Evolutionary conservation across 2,113 vertebrate genomes (phyloP).

Genomic region (Sebastes schlegelii): DNA sequence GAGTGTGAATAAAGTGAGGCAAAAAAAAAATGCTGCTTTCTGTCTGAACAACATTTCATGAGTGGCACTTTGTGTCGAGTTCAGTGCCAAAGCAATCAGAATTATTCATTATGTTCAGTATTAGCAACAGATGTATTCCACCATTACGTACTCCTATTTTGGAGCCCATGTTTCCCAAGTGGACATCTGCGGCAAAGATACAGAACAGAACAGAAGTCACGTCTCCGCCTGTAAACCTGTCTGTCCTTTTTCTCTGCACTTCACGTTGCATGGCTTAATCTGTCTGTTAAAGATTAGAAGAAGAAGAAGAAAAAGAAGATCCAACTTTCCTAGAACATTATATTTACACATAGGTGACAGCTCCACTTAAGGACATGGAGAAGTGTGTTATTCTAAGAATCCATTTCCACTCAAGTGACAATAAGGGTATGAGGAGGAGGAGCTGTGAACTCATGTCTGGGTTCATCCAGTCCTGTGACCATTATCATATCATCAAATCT

Average conservation of each 20-base stretch:
- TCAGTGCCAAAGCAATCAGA: background rate
- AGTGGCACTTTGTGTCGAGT: background rate
- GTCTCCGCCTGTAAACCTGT: background rate
- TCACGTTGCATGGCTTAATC: background rate
- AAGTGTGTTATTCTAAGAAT: constrained; percentile 18
- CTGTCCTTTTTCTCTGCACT: background rate
- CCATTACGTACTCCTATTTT: background rate
- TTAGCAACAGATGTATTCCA: background rate
- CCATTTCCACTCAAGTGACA: background rate
- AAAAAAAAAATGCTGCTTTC: background rate
- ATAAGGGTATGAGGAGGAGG: background rate
- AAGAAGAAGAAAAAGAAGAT: background rate
- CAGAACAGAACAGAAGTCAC: background rate
- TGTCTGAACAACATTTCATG: too few species aligned
- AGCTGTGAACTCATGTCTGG: background rate
- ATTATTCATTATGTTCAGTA: background rate
- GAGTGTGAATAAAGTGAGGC: background rate
- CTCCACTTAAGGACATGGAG: background rate
- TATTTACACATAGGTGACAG: background rate
- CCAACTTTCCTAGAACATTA: background rate
- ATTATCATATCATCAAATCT: background rate
- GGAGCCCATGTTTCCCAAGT: too few species aligned
- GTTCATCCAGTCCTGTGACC: constrained; percentile 18
- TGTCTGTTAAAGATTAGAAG: background rate
- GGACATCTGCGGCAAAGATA: background rate